Evolutionary conservation across 2,888 invertebrate genomes (phyloP).

Genomic region (Drepanosiphum platanoidis): DNA sequence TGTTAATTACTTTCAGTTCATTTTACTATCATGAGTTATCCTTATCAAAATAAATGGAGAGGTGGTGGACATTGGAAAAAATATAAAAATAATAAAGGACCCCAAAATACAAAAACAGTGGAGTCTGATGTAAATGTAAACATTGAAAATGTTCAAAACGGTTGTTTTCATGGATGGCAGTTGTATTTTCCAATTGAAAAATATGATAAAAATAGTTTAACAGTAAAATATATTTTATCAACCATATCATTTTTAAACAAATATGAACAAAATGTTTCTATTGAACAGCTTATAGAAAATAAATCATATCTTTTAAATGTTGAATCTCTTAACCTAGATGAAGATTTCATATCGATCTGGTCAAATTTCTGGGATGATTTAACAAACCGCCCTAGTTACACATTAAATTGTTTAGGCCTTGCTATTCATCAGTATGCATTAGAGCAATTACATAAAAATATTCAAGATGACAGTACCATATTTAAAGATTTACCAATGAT

Average conservation of each 20-base stretch:
- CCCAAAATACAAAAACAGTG: neutral
- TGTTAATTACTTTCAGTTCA: conserved; percentile 59
- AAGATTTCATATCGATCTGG: conserved; percentile 73
- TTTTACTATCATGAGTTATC: conserved; percentile 47
- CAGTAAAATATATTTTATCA: conserved; percentile 70
- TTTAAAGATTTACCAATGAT: conserved; percentile 68
- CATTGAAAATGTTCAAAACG: conserved; percentile 25
- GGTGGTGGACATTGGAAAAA: conserved; percentile 32
- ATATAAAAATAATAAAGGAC: conserved; percentile 40
- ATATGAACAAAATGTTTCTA: conserved; percentile 69
- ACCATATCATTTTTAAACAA: conserved; percentile 71
- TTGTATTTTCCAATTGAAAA: conserved; percentile 80
- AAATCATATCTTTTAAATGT: conserved; percentile 73
- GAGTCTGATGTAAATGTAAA: neutral
- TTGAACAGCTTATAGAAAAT: conserved; percentile 72
- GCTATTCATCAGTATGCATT: conserved; percentile 77
- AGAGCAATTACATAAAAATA: conserved; percentile 53
- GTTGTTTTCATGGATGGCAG: conserved; percentile 77
- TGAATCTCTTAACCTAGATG: conserved; percentile 71
- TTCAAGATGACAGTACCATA: conserved; percentile 46
- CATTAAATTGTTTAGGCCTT: conserved; percentile 78
- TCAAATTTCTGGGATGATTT: conserved; percentile 75
- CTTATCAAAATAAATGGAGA: conserved; percentile 51
- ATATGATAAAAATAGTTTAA: conserved; percentile 69
- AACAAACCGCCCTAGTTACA: conserved; percentile 74